Evolutionary conservation across 1,140 invertebrate species (phyloP).

Genomic region (Mercenaria mercenaria): DNA sequence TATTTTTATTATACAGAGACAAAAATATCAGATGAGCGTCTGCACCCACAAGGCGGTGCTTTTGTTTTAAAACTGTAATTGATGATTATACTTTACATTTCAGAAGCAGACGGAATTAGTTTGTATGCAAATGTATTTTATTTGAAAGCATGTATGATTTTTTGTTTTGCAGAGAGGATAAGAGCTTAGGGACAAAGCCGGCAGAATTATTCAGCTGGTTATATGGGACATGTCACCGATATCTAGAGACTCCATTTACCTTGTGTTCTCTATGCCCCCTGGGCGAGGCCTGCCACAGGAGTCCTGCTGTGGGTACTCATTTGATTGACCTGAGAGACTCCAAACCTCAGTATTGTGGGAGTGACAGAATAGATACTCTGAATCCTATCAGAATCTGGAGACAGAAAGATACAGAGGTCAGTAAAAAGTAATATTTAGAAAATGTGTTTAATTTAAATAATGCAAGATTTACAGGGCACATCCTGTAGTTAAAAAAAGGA

Average conservation of each 20-base stretch:
- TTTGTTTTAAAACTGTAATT: too few relatives aligned
- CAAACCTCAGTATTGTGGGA: slow-evolving; percentile 44
- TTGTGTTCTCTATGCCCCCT: slow-evolving; percentile 42
- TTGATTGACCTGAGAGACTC: slow-evolving; percentile 19
- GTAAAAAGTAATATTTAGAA: not conserved
- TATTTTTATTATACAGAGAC: too few relatives aligned
- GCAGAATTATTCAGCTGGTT: slow-evolving; percentile 32
- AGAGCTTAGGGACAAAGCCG: not conserved
- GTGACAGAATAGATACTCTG: slow-evolving; percentile 19
- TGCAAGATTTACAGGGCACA: too few relatives aligned
- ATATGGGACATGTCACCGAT: not conserved
- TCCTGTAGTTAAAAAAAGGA: too few relatives aligned
- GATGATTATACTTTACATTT: too few relatives aligned
- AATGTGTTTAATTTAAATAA: too few relatives aligned
- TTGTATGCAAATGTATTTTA: too few relatives aligned
- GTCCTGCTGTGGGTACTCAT: not conserved
- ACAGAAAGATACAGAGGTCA: slow-evolving; percentile 13
- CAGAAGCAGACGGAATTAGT: too few relatives aligned
- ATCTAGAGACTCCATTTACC: not conserved
- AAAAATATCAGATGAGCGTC: too few relatives aligned
- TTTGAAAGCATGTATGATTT: too few relatives aligned
- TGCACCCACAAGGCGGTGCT: too few relatives aligned
- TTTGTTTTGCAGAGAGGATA: slow-evolving; percentile 57
- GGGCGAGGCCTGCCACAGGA: slow-evolving; percentile 20
- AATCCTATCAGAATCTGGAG: slow-evolving; percentile 33